These are phyloP conservation scores for Micoletzkya japonica DNA, from an alignment of 2,888 invertebrate genomes.

Conservation along the genomic window DNA sequence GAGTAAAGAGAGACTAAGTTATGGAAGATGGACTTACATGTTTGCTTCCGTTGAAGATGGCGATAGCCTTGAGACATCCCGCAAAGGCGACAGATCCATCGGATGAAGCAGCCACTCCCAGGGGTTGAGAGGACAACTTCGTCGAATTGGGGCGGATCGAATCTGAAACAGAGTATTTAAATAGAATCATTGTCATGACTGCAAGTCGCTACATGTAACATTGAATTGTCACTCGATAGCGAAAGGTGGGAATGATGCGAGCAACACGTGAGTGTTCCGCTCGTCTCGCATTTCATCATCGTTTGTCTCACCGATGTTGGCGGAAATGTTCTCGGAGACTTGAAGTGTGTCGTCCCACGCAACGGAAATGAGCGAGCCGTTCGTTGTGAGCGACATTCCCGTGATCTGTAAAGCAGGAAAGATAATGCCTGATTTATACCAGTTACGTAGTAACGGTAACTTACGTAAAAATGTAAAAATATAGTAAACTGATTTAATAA, in stretches of 20 bases:
- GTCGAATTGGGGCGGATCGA: constrained; percentile 32
- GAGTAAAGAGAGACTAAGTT: not conserved
- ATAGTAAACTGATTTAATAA: not conserved
- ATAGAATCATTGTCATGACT: not conserved
- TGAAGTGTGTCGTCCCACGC: constrained; percentile 88
- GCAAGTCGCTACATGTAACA: not conserved
- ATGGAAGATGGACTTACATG: constrained; percentile 18
- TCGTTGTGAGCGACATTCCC: constrained; percentile 76
- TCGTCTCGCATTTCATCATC: not conserved
- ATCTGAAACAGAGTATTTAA: constrained; percentile 5
- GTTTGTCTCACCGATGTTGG: constrained; percentile 34
- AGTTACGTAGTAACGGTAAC: too few relatives aligned
- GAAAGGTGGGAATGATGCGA: constrained; percentile 11
- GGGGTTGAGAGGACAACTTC: constrained; percentile 60
- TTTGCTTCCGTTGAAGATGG: constrained; percentile 42
- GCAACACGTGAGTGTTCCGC: not conserved
- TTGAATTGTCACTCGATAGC: not conserved
- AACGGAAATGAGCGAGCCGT: constrained; percentile 76
- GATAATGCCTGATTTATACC: too few relatives aligned
- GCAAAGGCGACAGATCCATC: constrained; percentile 73
- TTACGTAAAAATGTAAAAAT: not conserved
- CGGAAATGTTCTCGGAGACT: constrained; percentile 39
- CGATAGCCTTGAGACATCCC: constrained; percentile 74
- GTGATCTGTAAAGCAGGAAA: constrained; percentile 70
- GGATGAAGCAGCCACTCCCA: constrained; percentile 50